Base-by-base conservation (phyloP, 2,888 invertebrate species). In the Oscheius sp. region DNA sequence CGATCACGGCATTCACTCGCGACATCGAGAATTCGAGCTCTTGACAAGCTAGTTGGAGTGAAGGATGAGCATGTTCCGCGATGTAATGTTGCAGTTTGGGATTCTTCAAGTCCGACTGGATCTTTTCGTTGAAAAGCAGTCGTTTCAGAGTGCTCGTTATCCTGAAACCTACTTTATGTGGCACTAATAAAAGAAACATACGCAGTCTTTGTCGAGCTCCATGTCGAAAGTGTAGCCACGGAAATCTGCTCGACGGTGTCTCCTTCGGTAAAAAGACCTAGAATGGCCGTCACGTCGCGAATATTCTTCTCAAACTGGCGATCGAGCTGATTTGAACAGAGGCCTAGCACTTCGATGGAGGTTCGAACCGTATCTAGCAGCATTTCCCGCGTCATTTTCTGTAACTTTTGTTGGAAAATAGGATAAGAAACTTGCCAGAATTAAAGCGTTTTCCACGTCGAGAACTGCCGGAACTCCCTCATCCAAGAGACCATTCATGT, bases 41-140 rank as follows among this genome's bases (percentile, higher is more conserved):
- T 62, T 84, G 84, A 53, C 87, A 87, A 0, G 84, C 85, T 11
- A 66, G 13, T 80, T 87, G 87, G 10, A 89, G 79, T 2, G 86
- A 85, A 21, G 89, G 89, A 82, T 89, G 89, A 1, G 87, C 89
- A 70, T 89, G 87, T 73, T 89, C 89, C 13, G 89, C 87, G 51
- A 89, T 86, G 76, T 80, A 89, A 77, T 89, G 89, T 32, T 79
- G 74, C 72, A 85, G 62, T 73, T 82, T 85, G 0, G 88, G 88
- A 63, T 86, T 79, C 35, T 77, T 75, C 74, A 85, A 76, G 42
- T 80, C 79, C 7, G 80, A 76, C 37, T 74, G 37, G 4, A 76
- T 76, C 21, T 66, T 80, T 29, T 83, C 80, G 0, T 74, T 72
- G 9, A 74, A 75, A 62, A 86, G 63, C 60, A 84, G 75, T 29